Evolutionary conservation across 2,113 vertebrate genomes (phyloP), one percentile per base, ranked within the genome.

Genomic region (Cryptotis parvus): DNA sequence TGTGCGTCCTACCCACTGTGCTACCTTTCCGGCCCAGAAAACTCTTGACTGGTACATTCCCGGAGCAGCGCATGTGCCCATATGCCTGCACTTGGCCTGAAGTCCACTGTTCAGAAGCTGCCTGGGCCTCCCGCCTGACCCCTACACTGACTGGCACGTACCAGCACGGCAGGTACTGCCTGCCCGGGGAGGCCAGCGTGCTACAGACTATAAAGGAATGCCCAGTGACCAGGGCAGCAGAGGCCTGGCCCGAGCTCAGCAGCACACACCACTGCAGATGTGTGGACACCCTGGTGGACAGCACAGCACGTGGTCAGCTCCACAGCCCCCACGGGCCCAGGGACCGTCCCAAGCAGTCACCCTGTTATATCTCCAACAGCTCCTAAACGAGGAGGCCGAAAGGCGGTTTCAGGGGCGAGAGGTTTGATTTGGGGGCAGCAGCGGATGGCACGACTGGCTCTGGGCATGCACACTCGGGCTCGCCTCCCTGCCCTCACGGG

Each of bases 361-460:
- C 43, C 22, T 84, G 65, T 76, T 16, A 11, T 15, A 29, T 12
- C 63, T 55, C 86, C 37, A 14, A 4, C 4, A 31, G 41, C 58
- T 93, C 75, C 76, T n/a, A 73, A 73, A 6, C 78, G 76, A 90
- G 93, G 86, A 82, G 35, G 41, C 43, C 49, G 78, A 90, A 86
- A 75, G 35, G 78, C 61, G 87, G 84, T 87, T 9, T 87, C 31
- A 77, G 52, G 74, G 78, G 45, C 68, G 80, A 94, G 87, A 55
- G 22, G 55, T 20, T 18, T 58, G 55, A 58, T 18, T 58, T 58
- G 55, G 55, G 18, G 55, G n/a, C 29, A 84, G 61, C 78, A 39
- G 72, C 80, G 29, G 76, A 22, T 61, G 37, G 70, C 91, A 91
- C 12, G 78, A 87, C 66, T 43, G 26, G 72, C 15, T 35, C 16